phyloP scores from a whole-genome alignment of 92 coral and sea anemone genomes.

The Palythoa heliodiscus region DNA sequence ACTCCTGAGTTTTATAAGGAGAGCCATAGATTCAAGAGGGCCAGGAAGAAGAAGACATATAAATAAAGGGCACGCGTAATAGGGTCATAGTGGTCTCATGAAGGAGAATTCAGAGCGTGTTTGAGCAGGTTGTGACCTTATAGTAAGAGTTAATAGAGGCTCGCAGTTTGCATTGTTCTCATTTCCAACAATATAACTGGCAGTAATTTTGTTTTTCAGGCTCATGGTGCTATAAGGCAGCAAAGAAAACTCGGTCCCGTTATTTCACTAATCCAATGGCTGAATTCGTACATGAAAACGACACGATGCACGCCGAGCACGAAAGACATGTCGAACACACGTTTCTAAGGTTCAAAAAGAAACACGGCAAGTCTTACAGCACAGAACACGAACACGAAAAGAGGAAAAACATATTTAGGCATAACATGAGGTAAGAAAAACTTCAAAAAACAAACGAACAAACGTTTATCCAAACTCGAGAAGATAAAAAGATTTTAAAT shows the following conservation, averaged over 20 bases:
- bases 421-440: slow-evolving; percentile 51
- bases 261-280: slow-evolving; percentile 59
- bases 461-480: too few species aligned
- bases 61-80: too few species aligned
- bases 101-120: too few species aligned
- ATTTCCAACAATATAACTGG: background rate
- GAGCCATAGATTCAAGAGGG: too few species aligned
- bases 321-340: slow-evolving; percentile 43
- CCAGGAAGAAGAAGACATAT: too few species aligned
- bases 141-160: background rate
- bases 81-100: too few species aligned
- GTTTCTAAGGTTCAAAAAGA: slow-evolving; percentile 34
- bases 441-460: too few species aligned
- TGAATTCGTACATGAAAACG: slow-evolving; percentile 53
- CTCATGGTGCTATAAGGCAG: slow-evolving; percentile 52
- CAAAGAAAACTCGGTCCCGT: slow-evolving; percentile 36
- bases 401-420: slow-evolving; percentile 52
- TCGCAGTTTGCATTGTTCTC: background rate
- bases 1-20: too few species aligned
- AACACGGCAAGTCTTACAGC: slow-evolving; percentile 49
- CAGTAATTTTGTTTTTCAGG: background rate
- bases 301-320: slow-evolving; percentile 43
- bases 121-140: too few species aligned
- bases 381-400: slow-evolving; percentile 40
- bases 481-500: too few species aligned